These are phyloP conservation scores for Hecatera dysodea DNA, from an alignment of 2,888 invertebrate species.

Conservation along the genomic window DNA sequence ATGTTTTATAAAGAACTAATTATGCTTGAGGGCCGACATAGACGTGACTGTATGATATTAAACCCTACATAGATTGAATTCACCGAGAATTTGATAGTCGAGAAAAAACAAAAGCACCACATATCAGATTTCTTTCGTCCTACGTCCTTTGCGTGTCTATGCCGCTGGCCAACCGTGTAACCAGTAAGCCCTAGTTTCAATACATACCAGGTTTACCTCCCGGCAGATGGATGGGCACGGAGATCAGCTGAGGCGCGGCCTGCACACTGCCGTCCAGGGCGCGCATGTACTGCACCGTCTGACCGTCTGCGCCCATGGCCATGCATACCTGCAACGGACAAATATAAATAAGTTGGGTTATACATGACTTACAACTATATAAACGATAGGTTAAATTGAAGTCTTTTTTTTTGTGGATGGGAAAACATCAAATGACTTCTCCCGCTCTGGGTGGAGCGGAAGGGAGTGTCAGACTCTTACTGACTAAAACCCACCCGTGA, in stretches of 20 bases:
- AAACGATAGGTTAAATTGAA: not conserved
- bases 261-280: slow-evolving; percentile 83
- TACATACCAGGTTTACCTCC: slow-evolving; percentile 92
- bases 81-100: too few species aligned
- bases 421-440: too few species aligned
- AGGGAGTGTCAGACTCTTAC: too few species aligned
- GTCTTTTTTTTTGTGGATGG: too few species aligned
- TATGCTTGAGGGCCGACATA: not conserved
- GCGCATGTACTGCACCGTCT: slow-evolving; percentile 93
- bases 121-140: too few species aligned
- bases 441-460: too few species aligned
- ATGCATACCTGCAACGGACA: slow-evolving; percentile 86
- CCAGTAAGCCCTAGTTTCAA: not conserved
- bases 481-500: too few species aligned
- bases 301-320: slow-evolving; percentile 90
- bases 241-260: slow-evolving; percentile 92
- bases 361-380: not conserved
- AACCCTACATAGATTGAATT: too few species aligned
- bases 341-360: not conserved
- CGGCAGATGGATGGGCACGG: slow-evolving; percentile 95
- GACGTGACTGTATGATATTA: not conserved
- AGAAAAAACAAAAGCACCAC: too few species aligned
- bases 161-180: too few species aligned
- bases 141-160: too few species aligned
- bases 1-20: not conserved